Base-by-base conservation (phyloP, 2,113 vertebrate species). In the Cheilinus undulatus region DNA sequence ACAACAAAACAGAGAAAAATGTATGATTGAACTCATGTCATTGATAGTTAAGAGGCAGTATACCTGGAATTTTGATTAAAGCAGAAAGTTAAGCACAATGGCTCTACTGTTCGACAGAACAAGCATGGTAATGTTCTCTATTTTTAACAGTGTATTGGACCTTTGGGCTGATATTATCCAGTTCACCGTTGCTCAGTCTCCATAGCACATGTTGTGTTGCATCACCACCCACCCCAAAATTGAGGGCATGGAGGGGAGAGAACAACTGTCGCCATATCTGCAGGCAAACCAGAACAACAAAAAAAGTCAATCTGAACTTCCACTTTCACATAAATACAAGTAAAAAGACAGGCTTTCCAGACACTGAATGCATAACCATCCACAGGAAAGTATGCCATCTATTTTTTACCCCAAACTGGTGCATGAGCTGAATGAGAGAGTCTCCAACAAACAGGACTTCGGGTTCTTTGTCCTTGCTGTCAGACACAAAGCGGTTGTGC, bases 251-350 rank as follows among this genome's bases (percentile, higher is more conserved):
- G 24, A 97, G 94, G 15, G 96, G 96, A 22, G 96, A 97, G 79
- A 97, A 97, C 58, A 97, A 90, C 67, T 97, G 93, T 42, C 95
- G 87, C 96, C 96, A 97, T 59, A 97, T 92, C 96, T 97, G 87
- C 42, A 54, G 76, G 58, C 30, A 80, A 69, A 59, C 10, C 17
- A 71, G 19, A 73, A 52, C 51, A 34, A 65, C 3, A 57, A 48
- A 26, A n/a, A 11, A 11, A 3, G 13, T 51, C n/a, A 6, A 67
- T 8, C 34, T 30, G 0, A 61, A 53, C 3, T 10, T 15, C 15
- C 1, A n/a, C 20, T 3, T 40, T 66, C 5, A 38, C 15, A n/a
- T 6, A 43, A 24, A 24, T 56, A 49, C 13, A 69, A 65, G 9
- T 34, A 36, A 27, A 17, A 42, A 42, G 2, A 19, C 40, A 42